These are phyloP conservation scores for Chlorospingus semifuscus DNA, from an alignment of 2,797 vertebrate genomes.

Conservation along the genomic window DNA sequence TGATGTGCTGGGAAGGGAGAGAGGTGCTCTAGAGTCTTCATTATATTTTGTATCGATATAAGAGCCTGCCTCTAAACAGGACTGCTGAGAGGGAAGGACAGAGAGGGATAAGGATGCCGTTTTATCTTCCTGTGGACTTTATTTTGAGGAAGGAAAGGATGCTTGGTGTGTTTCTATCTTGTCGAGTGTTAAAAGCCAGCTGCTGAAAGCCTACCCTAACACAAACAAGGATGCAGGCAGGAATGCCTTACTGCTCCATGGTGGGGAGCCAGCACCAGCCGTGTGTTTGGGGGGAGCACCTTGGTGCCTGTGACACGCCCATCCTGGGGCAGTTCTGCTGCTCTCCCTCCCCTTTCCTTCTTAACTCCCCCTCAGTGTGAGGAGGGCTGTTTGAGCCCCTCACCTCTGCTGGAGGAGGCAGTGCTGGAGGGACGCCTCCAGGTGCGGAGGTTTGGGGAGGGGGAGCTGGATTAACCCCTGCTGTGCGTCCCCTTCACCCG, in stretches of 20 bases:
- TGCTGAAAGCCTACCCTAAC: not conserved
- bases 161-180: not conserved
- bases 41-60: not conserved
- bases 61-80: not conserved
- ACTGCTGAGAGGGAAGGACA: not conserved
- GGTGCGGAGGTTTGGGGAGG: conserved; percentile 85
- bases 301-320: not conserved
- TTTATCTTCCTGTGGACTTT: not conserved
- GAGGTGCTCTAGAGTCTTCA: not conserved
- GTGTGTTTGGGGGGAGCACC: not conserved
- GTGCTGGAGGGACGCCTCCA: conserved; percentile 76
- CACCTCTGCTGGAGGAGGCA: conserved; percentile 38
- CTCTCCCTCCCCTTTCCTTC: not conserved
- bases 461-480: conserved; percentile 88
- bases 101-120: not conserved
- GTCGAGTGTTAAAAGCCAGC: not conserved
- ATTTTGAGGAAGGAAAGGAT: not conserved
- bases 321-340: not conserved
- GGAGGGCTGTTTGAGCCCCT: not conserved
- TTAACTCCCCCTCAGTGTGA: not conserved
- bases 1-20: not conserved
- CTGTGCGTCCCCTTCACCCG: conserved; percentile 78
- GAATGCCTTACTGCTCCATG: not conserved
- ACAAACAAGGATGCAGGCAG: not conserved
- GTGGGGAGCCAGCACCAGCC: not conserved